Base-by-base conservation (phyloP, 2,113 vertebrate species). In the Motacilla alba region DNA sequence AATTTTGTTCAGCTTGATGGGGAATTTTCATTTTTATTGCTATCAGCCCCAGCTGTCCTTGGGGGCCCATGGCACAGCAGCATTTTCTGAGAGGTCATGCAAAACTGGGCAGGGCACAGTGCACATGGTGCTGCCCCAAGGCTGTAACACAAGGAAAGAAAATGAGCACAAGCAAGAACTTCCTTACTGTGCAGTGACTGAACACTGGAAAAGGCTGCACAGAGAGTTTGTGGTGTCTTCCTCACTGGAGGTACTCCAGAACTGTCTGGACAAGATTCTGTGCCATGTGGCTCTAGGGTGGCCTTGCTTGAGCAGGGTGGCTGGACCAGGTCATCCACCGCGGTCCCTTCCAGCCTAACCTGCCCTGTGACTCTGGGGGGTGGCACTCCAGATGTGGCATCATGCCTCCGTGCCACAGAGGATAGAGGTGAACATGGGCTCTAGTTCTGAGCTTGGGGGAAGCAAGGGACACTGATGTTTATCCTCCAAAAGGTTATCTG, bases 11-110 rank as follows among this genome's bases (percentile, higher is more conserved):
- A 2, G 59, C 67, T 93, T 95, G 69, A 73, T 0, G 3, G 30
- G 66, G 63, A 77, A 83, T 95, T 95, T 95, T 94, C 5, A 3
- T 89, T 60, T 92, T 90, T 94, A 70, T 63, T 90, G 91, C 76
- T 82, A 33, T 76, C 90, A 93, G 81, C 20, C 76, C 59, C 0
- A 3, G 60, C 37, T 91, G 77, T 87, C 89, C 33, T 69, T 59
- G 68, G 87, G 31, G 88, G 21, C 63, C 31, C 46, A 37, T 1
- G 11, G 44, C 53, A 82, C 31, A 78, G 56, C 0, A 0, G 50
- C 23, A 13, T 78, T 93, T 87, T 72, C 79, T 2, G 0, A 37
- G 62, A 78, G 83, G 64, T 14, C 52, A 27, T 0, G 1, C 10
- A 23, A 39, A 77, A 53, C 56, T 6, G 1, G n/a, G 23, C 20